These are phyloP conservation scores for Distichodus sexfasciatus DNA, from an alignment of 2,797 vertebrate species.

Conservation along the genomic window DNA sequence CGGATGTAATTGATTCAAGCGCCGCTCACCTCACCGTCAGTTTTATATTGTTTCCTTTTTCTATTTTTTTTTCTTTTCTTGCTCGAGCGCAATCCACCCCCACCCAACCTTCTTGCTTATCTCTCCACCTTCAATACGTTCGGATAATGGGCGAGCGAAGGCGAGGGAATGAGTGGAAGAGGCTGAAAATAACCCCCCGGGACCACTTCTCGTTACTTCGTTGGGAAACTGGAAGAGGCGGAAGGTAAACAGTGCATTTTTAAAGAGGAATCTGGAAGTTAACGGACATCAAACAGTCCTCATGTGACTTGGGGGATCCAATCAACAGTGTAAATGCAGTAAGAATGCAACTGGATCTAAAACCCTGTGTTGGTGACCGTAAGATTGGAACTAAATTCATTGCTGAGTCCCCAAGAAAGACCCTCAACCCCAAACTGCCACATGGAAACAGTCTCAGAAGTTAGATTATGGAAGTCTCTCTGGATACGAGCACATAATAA, in stretches of 20 bases:
- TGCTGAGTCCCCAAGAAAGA: no score
- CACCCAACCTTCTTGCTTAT: constrained; percentile 62
- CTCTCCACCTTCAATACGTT: constrained; percentile 70
- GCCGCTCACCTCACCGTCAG: constrained; percentile 57
- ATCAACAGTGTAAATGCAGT: no score
- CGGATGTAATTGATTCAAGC: constrained; percentile 83
- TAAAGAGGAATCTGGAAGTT: constrained; percentile 51
- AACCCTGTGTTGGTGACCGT: no score
- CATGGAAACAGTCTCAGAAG: no score
- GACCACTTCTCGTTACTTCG: constrained; percentile 65
- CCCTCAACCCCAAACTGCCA: no score
- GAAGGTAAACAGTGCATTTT: constrained; percentile 54
- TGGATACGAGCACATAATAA: no score
- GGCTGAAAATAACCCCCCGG: constrained; percentile 31
- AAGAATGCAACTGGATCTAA: no score
- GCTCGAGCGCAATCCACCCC: no score
- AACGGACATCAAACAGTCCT: no score
- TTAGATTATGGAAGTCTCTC: no score
- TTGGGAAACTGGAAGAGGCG: constrained; percentile 42
- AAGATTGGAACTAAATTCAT: no score
- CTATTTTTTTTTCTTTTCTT: constrained; percentile 50
- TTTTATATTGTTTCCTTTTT: constrained; percentile 67
- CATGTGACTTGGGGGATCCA: no score
- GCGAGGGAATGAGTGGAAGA: constrained; percentile 65
- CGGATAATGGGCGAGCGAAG: constrained; percentile 74